Evolutionary conservation across 2,888 invertebrate species (phyloP).

Genomic region (Spialia ferax): DNA sequence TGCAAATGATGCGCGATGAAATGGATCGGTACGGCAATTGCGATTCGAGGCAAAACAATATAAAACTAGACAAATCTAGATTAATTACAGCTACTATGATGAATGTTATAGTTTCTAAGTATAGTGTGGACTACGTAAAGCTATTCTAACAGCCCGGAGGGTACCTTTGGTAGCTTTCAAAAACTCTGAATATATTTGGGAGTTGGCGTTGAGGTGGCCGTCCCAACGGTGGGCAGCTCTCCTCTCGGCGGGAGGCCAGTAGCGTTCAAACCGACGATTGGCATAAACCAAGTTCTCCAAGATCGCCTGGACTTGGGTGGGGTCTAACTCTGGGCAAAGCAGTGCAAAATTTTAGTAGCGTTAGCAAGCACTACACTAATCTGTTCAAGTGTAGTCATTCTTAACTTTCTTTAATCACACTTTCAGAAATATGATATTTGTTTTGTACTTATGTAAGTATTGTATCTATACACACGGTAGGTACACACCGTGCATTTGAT

Average conservation of each 20-base stretch:
- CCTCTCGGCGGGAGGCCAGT: slow-evolving; percentile 69
- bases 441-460: no score
- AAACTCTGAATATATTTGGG: slow-evolving; percentile 69
- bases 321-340: slow-evolving; percentile 81
- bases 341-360: slow-evolving; percentile 49
- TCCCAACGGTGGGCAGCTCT: slow-evolving; percentile 67
- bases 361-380: slow-evolving; percentile 63
- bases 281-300: slow-evolving; percentile 71
- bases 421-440: slow-evolving; percentile 1
- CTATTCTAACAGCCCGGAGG: slow-evolving; percentile 58
- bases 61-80: slow-evolving; percentile 38
- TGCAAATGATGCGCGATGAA: slow-evolving; percentile 27
- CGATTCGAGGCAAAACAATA: slow-evolving; percentile 36
- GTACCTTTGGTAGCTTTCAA: slow-evolving; percentile 78
- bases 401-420: not conserved
- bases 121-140: slow-evolving; percentile 22
- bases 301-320: slow-evolving; percentile 77
- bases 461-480: no score
- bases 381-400: slow-evolving; percentile 23
- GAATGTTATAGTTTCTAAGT: slow-evolving; percentile 46
- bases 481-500: no score
- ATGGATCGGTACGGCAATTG: slow-evolving; percentile 14
- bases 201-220: slow-evolving; percentile 67
- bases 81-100: slow-evolving; percentile 12
- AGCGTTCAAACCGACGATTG: slow-evolving; percentile 69